phyloP scores from a whole-genome alignment of 2,888 invertebrate species.

The Silvanus unidentatus region DNA sequence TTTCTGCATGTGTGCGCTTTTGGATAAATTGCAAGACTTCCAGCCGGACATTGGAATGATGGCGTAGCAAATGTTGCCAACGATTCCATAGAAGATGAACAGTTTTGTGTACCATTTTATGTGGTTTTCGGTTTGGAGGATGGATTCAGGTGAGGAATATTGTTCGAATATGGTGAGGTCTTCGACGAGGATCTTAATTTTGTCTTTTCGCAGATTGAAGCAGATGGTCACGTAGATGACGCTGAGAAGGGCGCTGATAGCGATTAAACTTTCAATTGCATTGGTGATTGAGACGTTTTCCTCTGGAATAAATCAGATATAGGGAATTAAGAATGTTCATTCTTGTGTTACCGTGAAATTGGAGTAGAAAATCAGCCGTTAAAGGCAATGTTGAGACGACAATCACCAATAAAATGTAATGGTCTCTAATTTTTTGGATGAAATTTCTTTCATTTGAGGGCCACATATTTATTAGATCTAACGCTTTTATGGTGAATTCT shows the following conservation, averaged over 20 bases:
- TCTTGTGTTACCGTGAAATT: constrained; percentile 14
- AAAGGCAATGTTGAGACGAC: constrained; percentile 8
- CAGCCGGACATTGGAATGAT: constrained; percentile 21
- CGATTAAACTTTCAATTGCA: constrained; percentile 13
- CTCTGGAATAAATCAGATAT: constrained; percentile 11
- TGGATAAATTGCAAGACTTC: constrained; percentile 20
- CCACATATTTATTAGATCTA: constrained; percentile 16
- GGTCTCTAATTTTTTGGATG: constrained; percentile 8
- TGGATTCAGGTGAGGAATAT: constrained; percentile 9
- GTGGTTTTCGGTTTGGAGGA: constrained; percentile 17
- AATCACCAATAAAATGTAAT: constrained; percentile 12
- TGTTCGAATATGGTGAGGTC: constrained; percentile 16
- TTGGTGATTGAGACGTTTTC: constrained; percentile 13
- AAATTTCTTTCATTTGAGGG: constrained; percentile 6
- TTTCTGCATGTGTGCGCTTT: constrained; percentile 19
- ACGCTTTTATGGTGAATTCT: constrained; percentile 13
- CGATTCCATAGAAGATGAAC: constrained; percentile 20
- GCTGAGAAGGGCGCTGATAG: neutral
- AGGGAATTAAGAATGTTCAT: neutral
- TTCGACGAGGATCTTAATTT: constrained; percentile 17
- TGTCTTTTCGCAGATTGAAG: neutral
- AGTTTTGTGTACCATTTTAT: constrained; percentile 19
- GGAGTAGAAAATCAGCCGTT: constrained; percentile 17
- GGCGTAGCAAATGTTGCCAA: constrained; percentile 25
- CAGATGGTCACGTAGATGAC: constrained; percentile 2